Conservation (phyloP, 1,140 invertebrate species). For the Drosophila willistoni region DNA sequence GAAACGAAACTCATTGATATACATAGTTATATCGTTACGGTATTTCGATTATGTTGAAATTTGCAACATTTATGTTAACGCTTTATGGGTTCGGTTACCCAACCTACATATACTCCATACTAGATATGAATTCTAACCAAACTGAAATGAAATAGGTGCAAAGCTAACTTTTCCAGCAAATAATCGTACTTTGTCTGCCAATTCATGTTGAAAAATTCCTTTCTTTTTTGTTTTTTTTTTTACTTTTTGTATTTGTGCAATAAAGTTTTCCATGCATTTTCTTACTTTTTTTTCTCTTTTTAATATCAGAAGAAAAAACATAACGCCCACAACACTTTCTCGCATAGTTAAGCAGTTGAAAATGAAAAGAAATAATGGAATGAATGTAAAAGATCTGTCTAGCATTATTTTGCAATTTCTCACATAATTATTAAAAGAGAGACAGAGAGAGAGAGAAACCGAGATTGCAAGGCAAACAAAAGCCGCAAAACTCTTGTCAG, state of each 20-base stretch:
- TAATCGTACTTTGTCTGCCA: slow-evolving; percentile 16
- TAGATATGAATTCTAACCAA: not conserved
- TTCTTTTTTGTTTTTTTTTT: slow-evolving; percentile 5
- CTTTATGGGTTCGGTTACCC: not conserved
- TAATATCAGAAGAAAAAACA: slow-evolving; percentile 19
- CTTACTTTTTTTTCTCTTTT: slow-evolving; percentile 43
- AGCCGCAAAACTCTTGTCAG: slow-evolving; percentile 7
- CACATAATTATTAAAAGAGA: slow-evolving; percentile 71
- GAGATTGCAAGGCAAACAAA: slow-evolving; percentile 51
- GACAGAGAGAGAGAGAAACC: not conserved
- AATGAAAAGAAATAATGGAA: slow-evolving; percentile 33
- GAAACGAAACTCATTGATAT: not conserved
- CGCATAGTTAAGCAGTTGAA: slow-evolving; percentile 64
- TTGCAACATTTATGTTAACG: slow-evolving; percentile 5
- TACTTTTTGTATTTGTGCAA: not conserved
- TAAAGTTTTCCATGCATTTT: slow-evolving; percentile 32
- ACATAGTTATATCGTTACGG: not conserved
- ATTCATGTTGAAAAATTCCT: slow-evolving; percentile 36
- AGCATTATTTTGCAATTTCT: slow-evolving; percentile 76
- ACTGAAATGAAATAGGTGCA: not conserved
- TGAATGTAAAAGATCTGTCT: slow-evolving; percentile 59
- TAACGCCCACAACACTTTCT: slow-evolving; percentile 78
- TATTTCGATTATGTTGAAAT: not conserved
- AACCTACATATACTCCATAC: not conserved
- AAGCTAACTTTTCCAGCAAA: not conserved